phyloP scores from a whole-genome alignment of 2,888 invertebrate species.

The Eucriotettix oculatus region DNA sequence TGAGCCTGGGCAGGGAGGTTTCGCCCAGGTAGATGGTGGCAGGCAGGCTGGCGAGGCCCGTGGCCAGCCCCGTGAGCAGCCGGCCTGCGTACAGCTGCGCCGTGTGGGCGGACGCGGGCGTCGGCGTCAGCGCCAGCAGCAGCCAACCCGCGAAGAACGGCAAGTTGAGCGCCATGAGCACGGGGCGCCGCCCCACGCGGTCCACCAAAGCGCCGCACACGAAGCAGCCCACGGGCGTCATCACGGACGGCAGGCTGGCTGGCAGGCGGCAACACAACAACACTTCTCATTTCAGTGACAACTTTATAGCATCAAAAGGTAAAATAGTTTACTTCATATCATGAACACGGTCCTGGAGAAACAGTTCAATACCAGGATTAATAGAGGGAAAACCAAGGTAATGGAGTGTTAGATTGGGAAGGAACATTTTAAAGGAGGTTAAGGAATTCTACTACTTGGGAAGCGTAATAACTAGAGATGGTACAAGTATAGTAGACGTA shows the following conservation, averaged over 20 bases:
- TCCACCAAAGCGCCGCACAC: constrained; percentile 32
- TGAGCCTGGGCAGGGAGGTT: constrained; percentile 24
- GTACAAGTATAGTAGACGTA: no score
- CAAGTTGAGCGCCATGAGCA: constrained; percentile 29
- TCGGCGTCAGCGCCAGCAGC: constrained; percentile 21
- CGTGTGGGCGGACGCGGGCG: neutral
- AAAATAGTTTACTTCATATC: no score
- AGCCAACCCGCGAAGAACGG: constrained; percentile 35
- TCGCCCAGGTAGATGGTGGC: constrained; percentile 37
- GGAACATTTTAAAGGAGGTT: no score
- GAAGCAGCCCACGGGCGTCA: constrained; percentile 36
- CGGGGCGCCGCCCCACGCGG: constrained; percentile 30
- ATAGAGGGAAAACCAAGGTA: no score
- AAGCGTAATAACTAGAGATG: no score
- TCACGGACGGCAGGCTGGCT: constrained; percentile 36
- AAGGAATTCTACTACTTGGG: no score
- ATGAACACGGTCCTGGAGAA: no score
- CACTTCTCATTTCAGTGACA: no score
- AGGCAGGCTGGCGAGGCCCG: constrained; percentile 33
- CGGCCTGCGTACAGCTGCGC: constrained; percentile 7
- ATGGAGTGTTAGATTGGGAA: no score
- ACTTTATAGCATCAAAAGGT: no score
- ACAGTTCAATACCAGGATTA: no score
- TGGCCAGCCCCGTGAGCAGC: constrained; percentile 8
- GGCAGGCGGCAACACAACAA: no score